phyloP scores from a whole-genome alignment of 2,797 vertebrate species.

The Intellagama lesueurii region DNA sequence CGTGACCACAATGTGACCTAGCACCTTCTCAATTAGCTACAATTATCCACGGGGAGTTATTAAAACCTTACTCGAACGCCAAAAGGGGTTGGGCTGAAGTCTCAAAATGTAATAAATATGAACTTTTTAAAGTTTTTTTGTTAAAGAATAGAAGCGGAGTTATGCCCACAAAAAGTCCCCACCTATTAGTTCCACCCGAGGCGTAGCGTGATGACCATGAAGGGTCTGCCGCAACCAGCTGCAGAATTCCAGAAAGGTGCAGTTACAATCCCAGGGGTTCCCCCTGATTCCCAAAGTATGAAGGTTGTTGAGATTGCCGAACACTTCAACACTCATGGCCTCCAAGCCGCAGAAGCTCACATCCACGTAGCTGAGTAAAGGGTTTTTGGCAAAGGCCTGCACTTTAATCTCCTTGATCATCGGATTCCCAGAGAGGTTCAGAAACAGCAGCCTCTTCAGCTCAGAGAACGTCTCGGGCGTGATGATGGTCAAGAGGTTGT shows the following conservation, averaged over 20 bases:
- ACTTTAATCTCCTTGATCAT: slow-evolving; percentile 78
- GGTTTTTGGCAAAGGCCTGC: slow-evolving; percentile 81
- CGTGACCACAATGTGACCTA: too few species aligned
- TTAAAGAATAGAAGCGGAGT: too few species aligned
- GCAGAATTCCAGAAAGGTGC: slow-evolving; percentile 82
- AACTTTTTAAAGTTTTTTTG: too few species aligned
- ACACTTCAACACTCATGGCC: slow-evolving; percentile 73
- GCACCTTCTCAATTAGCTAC: too few species aligned
- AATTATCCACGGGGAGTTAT: too few species aligned
- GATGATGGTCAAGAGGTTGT: slow-evolving; percentile 81
- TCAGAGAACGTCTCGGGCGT: slow-evolving; percentile 83
- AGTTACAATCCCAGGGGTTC: slow-evolving; percentile 89
- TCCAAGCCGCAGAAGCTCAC: slow-evolving; percentile 84
- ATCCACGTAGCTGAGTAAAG: slow-evolving; percentile 82
- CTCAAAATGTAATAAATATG: too few species aligned
- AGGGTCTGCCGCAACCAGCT: slow-evolving; percentile 55
- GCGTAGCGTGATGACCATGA: too few species aligned
- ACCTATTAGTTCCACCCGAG: not conserved
- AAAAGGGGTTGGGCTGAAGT: too few species aligned
- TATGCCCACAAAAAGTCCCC: not conserved
- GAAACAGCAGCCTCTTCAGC: slow-evolving; percentile 82
- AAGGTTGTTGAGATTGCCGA: slow-evolving; percentile 76
- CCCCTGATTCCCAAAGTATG: slow-evolving; percentile 81
- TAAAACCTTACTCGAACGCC: too few species aligned
- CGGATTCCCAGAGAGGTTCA: slow-evolving; percentile 87